Evolutionary conservation across 2,888 invertebrate genomes (phyloP).

Genomic region (Ormyrus labotus): DNA sequence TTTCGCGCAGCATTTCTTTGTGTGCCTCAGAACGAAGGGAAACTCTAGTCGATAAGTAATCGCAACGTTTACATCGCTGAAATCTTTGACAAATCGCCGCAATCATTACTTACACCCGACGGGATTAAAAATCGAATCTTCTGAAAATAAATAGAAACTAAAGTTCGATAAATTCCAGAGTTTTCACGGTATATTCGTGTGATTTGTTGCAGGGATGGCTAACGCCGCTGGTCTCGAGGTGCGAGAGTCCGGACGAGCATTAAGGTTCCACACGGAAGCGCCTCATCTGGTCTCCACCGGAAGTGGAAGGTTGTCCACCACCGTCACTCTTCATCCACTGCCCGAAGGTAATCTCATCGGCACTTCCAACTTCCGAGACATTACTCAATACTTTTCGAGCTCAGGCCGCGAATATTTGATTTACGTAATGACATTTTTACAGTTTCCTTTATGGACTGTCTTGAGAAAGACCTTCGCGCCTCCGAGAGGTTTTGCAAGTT

Average conservation of each 20-base stretch:
- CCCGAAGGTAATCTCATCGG: conserved; percentile 83
- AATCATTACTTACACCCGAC: no score
- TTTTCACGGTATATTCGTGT: background rate
- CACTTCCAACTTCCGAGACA: background rate
- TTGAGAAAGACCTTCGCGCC: no score
- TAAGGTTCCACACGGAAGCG: conserved; percentile 85
- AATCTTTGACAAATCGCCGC: no score
- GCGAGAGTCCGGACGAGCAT: conserved; percentile 78
- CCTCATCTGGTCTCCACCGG: conserved; percentile 95
- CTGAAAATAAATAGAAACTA: no score
- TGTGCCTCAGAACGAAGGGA: no score
- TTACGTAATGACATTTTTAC: background rate
- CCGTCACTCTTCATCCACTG: conserved; percentile 93
- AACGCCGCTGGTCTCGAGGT: conserved; percentile 72
- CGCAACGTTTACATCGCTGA: no score
- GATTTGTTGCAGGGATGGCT: conserved; percentile 69
- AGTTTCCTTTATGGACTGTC: no score
- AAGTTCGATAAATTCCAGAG: no score
- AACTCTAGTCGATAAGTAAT: no score
- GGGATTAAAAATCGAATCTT: no score
- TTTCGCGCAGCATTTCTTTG: no score
- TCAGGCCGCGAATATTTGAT: background rate
- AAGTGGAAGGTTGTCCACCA: conserved; percentile 91
- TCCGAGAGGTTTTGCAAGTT: no score
- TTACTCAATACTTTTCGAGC: conserved; percentile 25